Conservation (phyloP, 1,140 invertebrate genomes). For the Drosophila setifemur region DNA sequence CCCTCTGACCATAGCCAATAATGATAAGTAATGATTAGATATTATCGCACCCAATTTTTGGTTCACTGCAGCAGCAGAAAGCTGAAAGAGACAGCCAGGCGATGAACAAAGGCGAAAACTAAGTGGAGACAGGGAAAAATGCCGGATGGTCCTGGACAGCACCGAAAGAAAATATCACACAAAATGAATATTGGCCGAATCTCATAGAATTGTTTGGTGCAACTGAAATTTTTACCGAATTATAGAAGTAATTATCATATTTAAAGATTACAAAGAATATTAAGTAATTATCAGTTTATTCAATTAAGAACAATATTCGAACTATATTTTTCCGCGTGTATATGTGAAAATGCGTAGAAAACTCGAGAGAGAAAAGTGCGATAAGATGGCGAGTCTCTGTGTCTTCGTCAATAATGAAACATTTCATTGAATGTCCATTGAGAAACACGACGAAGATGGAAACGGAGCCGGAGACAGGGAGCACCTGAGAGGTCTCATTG, state of each 20-base stretch:
- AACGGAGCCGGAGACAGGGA: neutral
- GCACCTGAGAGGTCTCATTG: conserved; percentile 13
- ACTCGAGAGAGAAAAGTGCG: neutral
- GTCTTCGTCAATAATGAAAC: conserved; percentile 53
- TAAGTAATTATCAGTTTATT: too few relatives aligned
- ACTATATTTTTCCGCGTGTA: neutral
- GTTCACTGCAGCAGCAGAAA: conserved; percentile 26
- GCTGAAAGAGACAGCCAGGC: conserved; percentile 44
- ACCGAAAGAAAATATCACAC: neutral
- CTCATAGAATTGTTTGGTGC: too few relatives aligned
- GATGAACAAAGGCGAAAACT: conserved; percentile 24
- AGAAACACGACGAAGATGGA: conserved; percentile 23
- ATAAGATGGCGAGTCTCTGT: conserved; percentile 10
- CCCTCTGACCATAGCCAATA: conserved; percentile 60
- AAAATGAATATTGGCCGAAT: too few relatives aligned
- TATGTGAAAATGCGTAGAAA: conserved; percentile 10
- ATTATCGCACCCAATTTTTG: conserved; percentile 74
- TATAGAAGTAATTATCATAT: neutral
- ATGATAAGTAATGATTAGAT: conserved; percentile 81
- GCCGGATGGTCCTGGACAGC: neutral
- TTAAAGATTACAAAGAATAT: too few relatives aligned
- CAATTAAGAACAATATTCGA: too few relatives aligned
- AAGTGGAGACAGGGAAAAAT: conserved; percentile 13
- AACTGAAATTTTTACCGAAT: too few relatives aligned
- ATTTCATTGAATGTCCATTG: conserved; percentile 65